These are phyloP conservation scores for Drosophila gunungcola DNA, from an alignment of 1,140 invertebrate species.

Conservation along the genomic window DNA sequence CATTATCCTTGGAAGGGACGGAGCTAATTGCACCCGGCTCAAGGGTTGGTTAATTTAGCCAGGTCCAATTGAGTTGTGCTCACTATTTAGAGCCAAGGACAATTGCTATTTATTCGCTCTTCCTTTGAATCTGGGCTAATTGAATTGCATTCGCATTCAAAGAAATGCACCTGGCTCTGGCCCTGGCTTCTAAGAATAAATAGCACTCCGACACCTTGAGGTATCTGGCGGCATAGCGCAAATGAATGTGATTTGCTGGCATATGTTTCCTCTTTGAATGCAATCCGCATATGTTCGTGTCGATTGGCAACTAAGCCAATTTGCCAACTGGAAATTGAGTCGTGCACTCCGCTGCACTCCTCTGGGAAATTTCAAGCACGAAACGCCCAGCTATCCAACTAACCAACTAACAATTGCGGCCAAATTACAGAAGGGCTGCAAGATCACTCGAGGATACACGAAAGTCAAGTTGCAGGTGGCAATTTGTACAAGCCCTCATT, in stretches of 20 bases:
- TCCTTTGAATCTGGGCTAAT: conserved; percentile 72
- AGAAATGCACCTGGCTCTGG: conserved; percentile 57
- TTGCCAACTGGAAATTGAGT: conserved; percentile 69
- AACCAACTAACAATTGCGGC: conserved; percentile 49
- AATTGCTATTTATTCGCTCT: conserved; percentile 67
- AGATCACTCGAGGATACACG: conserved; percentile 23
- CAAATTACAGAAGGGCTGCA: conserved; percentile 50
- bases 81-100: conserved; percentile 55
- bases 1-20: conserved; percentile 24
- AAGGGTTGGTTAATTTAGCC: conserved; percentile 55
- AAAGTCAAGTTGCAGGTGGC: conserved; percentile 17
- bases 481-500: conserved; percentile 16
- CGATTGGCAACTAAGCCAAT: conserved; percentile 58
- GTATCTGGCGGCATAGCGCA: conserved; percentile 35
- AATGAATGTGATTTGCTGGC: conserved; percentile 47
- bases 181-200: conserved; percentile 51
- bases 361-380: conserved; percentile 27
- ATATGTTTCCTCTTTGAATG: conserved; percentile 50
- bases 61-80: conserved; percentile 26
- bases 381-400: conserved; percentile 20
- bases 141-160: conserved; percentile 74
- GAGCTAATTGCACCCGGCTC: conserved; percentile 25
- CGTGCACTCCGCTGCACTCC: conserved; percentile 44
- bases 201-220: conserved; percentile 35
- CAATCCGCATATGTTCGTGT: conserved; percentile 67